A percentile compares a stretch with the other conserved stretches of the same genome.
These are phyloP conservation scores for Portunus trituberculatus DNA, from an alignment of 1,140 invertebrate species.

Conservation along the genomic window DNA sequence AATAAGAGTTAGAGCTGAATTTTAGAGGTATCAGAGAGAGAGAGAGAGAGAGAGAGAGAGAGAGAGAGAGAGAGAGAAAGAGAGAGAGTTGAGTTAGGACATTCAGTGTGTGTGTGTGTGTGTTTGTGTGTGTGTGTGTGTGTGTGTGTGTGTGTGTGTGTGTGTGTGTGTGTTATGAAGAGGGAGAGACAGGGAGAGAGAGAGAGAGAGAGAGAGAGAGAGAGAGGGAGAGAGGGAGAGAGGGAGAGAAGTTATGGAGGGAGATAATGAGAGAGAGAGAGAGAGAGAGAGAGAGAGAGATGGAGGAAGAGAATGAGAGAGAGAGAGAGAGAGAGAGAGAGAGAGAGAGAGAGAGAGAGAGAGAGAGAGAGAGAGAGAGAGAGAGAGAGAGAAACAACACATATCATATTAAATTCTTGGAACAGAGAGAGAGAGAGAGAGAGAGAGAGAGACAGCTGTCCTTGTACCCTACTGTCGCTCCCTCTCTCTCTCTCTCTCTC, in stretches of 20 bases:
- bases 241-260: neutral
- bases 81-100: neutral
- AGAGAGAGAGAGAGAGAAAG: neutral
- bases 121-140: slow-evolving; percentile 5
- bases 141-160: slow-evolving; percentile 42
- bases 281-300: neutral
- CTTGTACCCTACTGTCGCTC: too few relatives aligned
- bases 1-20: too few relatives aligned
- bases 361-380: neutral
- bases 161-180: neutral
- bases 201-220: too few relatives aligned
- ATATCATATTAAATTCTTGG: too few relatives aligned
- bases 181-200: neutral
- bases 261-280: neutral
- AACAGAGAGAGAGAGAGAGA: too few relatives aligned
- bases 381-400: neutral
- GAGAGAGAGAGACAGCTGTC: too few relatives aligned
- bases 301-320: neutral
- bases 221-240: neutral
- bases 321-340: neutral
- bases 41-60: neutral
- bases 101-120: slow-evolving; percentile 2
- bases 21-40: neutral
- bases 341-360: neutral
- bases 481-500: neutral